These are phyloP conservation scores for Ophion ventricosus DNA, from an alignment of 2,888 invertebrate genomes.

Conservation along the genomic window DNA sequence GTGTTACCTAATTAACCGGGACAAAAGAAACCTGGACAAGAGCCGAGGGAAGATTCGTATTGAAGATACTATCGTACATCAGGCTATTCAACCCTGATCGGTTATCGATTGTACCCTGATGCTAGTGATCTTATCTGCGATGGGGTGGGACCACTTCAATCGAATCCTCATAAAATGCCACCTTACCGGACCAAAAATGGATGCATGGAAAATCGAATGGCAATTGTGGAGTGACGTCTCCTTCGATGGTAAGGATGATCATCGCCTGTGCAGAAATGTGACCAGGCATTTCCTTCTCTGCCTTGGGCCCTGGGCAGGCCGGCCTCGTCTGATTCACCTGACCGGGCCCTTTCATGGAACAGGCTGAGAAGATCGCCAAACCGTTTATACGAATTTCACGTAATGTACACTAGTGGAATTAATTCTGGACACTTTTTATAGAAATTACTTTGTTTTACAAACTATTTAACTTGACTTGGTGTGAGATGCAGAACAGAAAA, in stretches of 20 bases:
- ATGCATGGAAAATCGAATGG: neutral
- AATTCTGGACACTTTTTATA: no score
- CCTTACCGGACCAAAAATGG: neutral
- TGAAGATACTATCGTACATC: slow-evolving; percentile 35
- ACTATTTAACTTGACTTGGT: no score
- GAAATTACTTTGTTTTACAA: no score
- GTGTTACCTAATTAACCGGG: slow-evolving; percentile 57
- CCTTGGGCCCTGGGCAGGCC: no score
- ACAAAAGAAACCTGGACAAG: slow-evolving; percentile 32
- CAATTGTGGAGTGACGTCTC: neutral
- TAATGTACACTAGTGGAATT: no score
- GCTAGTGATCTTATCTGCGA: slow-evolving; percentile 20
- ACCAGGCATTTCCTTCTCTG: no score
- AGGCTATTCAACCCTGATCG: neutral
- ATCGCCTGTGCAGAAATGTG: no score
- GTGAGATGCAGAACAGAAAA: no score
- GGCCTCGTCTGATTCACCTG: no score
- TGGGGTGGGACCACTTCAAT: slow-evolving; percentile 3
- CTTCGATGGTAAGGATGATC: neutral
- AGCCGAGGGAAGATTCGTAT: slow-evolving; percentile 8
- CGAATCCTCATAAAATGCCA: slow-evolving; percentile 4
- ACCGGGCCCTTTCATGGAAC: no score
- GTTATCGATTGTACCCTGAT: slow-evolving; percentile 28
- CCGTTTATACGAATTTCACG: no score
- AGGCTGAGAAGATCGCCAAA: no score